Evolutionary conservation across 2,888 invertebrate species (phyloP), one percentile per base, ranked within the genome.

Genomic region (Spatulosminthurus flaviceps): DNA sequence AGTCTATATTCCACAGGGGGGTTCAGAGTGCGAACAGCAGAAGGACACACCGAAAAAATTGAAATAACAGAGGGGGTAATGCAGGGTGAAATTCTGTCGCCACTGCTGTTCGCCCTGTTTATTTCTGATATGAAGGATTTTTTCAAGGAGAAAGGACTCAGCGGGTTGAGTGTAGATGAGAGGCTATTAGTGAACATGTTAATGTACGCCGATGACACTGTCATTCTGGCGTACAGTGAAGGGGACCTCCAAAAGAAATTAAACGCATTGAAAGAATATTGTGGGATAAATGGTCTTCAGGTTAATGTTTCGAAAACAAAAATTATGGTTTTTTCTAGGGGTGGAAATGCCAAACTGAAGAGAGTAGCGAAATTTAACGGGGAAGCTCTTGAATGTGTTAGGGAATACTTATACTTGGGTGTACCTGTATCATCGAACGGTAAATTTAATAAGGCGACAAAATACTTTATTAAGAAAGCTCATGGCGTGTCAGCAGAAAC

Each of bases 121-220:
- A 43, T 71, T 43, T 22, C 22, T 22, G 71, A 71, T 11, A 11
- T 71, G 21, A 43, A 71, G 2, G 2, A 1, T 1, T 71, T 42
- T 42, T 13, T 43, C 0, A 13, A n/a, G 0, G 42, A 42, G 0
- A n/a, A n/a, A n/a, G n/a, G 13, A 71, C 22, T 21, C 2, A 22
- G 13, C 43, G 1, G 26, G 22, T 0, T 28, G 26, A n/a, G 60
- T 51, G 24, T 67, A 24, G 7, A 67, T 26, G 21, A 28, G n/a
- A 26, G 26, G 11, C 24, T 7, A 13, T 11, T 11, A 1, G 67
- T 76, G 0, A 22, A 41, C 16, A 24, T 42, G 11, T 28, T 76
- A 26, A 2, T 67, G 21, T 76, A 41, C 21, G 76, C 76, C 0
- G 66, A 76, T 43, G 76, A 76, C 24, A 67, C 41, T 1, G 66